Conservation (phyloP, 1,140 invertebrate genomes). For the Pachypeltis micranthus region DNA sequence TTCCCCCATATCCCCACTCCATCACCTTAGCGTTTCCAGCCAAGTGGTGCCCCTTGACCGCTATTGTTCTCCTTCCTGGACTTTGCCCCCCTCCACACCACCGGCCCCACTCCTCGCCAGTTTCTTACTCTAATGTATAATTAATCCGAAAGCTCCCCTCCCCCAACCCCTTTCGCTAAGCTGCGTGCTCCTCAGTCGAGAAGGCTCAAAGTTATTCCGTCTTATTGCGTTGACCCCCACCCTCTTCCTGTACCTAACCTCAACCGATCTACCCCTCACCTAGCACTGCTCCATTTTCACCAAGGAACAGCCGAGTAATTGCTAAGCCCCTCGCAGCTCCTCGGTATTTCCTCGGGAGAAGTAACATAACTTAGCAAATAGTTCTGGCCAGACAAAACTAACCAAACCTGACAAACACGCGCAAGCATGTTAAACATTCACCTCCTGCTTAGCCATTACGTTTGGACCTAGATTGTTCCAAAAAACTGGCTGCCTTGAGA, state of each 20-base stretch:
- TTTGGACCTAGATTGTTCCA: too few relatives aligned
- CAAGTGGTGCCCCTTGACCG: constrained; percentile 7
- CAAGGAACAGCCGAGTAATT: too few relatives aligned
- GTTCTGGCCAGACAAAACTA: too few relatives aligned
- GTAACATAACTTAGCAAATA: too few relatives aligned
- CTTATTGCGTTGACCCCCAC: constrained; percentile 15
- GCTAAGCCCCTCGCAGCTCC: too few relatives aligned
- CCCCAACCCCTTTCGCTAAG: neutral
- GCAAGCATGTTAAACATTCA: too few relatives aligned
- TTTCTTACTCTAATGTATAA: constrained; percentile 17
- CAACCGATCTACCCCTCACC: neutral
- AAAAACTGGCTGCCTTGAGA: too few relatives aligned
- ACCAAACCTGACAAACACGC: too few relatives aligned
- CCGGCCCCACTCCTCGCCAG: neutral
- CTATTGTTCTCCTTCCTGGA: constrained; percentile 12
- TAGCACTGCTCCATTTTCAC: neutral
- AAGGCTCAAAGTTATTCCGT: constrained; percentile 17
- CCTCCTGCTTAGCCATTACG: too few relatives aligned
- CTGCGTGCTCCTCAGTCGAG: neutral
- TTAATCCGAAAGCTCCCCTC: constrained; percentile 15
- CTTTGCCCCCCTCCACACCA: neutral
- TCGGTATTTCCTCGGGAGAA: too few relatives aligned
- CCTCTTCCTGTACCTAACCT: neutral
- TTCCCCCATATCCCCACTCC: neutral
- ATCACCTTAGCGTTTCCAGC: neutral